Conservation (phyloP, 2,797 vertebrate genomes). For the Sternarchorhynchus goeldii region DNA sequence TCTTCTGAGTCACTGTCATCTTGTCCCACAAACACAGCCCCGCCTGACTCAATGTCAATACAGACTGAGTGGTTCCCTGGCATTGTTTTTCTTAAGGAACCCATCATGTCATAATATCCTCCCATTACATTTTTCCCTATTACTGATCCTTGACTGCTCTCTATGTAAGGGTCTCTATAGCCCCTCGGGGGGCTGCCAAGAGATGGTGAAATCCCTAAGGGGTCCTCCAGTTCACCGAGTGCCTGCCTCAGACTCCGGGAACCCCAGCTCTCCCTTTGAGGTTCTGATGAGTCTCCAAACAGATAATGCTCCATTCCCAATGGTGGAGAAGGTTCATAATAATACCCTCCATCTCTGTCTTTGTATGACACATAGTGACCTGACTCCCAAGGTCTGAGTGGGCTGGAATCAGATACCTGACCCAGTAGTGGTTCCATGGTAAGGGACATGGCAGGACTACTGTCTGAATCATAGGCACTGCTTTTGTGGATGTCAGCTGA, state of each 20-base stretch:
- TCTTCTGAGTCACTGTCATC: constrained; percentile 71
- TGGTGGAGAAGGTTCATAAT: constrained; percentile 75
- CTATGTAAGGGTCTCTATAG: constrained; percentile 70
- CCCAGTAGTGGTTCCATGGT: constrained; percentile 90
- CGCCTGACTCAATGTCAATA: constrained; percentile 76
- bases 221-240: constrained; percentile 81
- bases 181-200: constrained; percentile 62
- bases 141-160: constrained; percentile 65
- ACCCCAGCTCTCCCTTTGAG: constrained; percentile 77
- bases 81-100: constrained; percentile 80
- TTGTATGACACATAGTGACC: constrained; percentile 80
- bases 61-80: constrained; percentile 76
- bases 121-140: constrained; percentile 66
- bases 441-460: constrained; percentile 81
- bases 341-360: constrained; percentile 76
- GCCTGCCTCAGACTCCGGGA: constrained; percentile 74
- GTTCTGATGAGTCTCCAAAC: constrained; percentile 65
- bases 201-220: constrained; percentile 75
- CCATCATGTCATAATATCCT: constrained; percentile 83
- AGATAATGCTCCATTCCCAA: constrained; percentile 67
- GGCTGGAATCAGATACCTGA: constrained; percentile 67
- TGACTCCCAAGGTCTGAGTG: constrained; percentile 76
- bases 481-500: constrained; percentile 70
- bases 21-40: constrained; percentile 69
- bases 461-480: constrained; percentile 76